Percentiles rank a stretch among this genome's conserved stretches.
Evolutionary conservation across 2,113 vertebrate species (phyloP).

Genomic region (Psittacara wagleri): DNA sequence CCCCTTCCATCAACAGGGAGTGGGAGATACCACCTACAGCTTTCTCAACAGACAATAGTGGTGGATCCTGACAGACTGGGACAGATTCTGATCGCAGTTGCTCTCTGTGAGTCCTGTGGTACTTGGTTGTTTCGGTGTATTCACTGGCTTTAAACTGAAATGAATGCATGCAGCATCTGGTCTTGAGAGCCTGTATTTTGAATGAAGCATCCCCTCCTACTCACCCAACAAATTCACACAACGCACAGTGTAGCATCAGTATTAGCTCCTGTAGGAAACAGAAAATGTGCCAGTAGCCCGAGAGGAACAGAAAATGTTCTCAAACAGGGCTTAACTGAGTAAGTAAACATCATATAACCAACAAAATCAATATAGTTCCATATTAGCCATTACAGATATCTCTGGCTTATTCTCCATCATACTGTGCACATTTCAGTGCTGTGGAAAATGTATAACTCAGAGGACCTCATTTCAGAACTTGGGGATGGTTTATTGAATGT

Average conservation of each 20-base stretch:
- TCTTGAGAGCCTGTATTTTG: slow-evolving; percentile 42
- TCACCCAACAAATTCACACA: slow-evolving; percentile 34
- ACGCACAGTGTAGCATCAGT: not conserved
- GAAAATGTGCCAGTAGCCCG: not conserved
- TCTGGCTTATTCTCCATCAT: not conserved
- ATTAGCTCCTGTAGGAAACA: slow-evolving; percentile 47
- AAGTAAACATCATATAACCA: slow-evolving; percentile 45
- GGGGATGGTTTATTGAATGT: not conserved
- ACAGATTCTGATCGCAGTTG: not conserved
- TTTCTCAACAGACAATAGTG: slow-evolving; percentile 58
- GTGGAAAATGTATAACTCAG: not conserved
- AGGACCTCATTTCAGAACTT: not conserved
- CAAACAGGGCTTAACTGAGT: slow-evolving; percentile 33
- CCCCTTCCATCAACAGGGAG: slow-evolving; percentile 29
- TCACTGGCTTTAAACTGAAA: slow-evolving; percentile 12
- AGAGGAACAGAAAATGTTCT: slow-evolving; percentile 46
- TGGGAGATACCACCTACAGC: slow-evolving; percentile 13
- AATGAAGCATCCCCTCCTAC: slow-evolving; percentile 48
- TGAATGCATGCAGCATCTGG: slow-evolving; percentile 20
- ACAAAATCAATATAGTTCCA: slow-evolving; percentile 40
- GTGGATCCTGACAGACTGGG: slow-evolving; percentile 39
- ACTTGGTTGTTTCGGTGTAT: not conserved
- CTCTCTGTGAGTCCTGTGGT: not conserved
- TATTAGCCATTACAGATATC: slow-evolving; percentile 19
- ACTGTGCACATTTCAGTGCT: not conserved